These are phyloP conservation scores for Prionailurus bengalensis DNA, from an alignment of 2,113 vertebrate species.

Conservation along the genomic window DNA sequence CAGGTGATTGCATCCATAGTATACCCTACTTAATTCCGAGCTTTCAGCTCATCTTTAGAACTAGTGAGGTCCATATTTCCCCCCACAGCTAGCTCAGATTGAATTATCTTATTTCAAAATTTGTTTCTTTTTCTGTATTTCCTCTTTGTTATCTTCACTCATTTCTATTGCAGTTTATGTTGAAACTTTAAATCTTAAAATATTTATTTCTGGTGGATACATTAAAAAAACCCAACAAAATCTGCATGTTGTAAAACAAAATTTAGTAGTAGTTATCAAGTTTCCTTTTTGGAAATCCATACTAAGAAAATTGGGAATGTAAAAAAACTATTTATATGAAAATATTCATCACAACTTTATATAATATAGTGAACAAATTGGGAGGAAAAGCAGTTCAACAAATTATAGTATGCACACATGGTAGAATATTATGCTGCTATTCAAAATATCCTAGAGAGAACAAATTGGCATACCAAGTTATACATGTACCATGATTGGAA, in stretches of 20 bases:
- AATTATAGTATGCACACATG: neutral
- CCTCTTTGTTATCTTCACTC: neutral
- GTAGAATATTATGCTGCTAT: neutral
- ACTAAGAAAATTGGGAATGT: conserved; percentile 4
- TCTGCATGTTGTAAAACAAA: neutral
- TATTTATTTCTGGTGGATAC: neutral
- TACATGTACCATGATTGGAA: neutral
- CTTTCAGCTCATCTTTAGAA: neutral
- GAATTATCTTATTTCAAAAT: neutral
- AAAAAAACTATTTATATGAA: neutral
- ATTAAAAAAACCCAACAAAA: neutral
- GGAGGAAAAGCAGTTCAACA: neutral
- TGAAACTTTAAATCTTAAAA: conserved; percentile 45
- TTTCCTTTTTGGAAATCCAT: neutral
- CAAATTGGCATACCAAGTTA: neutral
- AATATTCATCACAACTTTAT: neutral
- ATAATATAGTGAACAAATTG: neutral
- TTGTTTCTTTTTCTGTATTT: neutral
- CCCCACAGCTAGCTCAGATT: neutral
- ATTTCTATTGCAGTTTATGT: conserved; percentile 6
- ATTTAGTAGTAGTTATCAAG: neutral
- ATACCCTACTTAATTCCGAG: neutral
- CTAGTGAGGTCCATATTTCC: neutral
- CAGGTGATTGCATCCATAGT: neutral
- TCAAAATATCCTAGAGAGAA: neutral